Conservation (phyloP, 1,140 invertebrate species). For the Luehdorfia chinensis region DNA sequence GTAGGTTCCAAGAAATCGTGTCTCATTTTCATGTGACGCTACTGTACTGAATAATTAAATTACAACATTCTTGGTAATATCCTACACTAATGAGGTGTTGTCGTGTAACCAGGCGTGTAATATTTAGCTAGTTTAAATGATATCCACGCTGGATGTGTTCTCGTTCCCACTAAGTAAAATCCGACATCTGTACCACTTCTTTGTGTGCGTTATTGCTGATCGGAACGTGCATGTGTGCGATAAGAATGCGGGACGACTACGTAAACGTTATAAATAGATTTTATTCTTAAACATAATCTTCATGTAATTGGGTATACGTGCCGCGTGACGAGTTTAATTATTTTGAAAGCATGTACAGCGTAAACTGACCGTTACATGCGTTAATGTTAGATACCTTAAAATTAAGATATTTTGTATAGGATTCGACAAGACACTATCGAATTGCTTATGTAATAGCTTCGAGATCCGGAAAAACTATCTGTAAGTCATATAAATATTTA, state of each 20-base stretch:
- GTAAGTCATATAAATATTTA: too few relatives aligned
- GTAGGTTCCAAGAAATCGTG: too few relatives aligned
- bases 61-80: conserved; percentile 11
- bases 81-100: conserved; percentile 12
- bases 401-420: too few relatives aligned
- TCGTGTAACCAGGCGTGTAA: conserved; percentile 1
- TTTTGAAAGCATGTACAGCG: not conserved
- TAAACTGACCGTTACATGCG: conserved; percentile 11
- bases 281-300: conserved; percentile 18
- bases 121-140: conserved; percentile 5
- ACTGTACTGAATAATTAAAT: too few relatives aligned
- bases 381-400: too few relatives aligned
- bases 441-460: too few relatives aligned
- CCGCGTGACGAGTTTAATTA: conserved; percentile 10
- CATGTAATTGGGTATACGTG: conserved; percentile 14
- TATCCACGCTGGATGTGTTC: not conserved
- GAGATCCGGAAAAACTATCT: too few relatives aligned
- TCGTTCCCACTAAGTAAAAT: conserved; percentile 3
- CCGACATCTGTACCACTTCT: conserved; percentile 12
- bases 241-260: conserved; percentile 14
- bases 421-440: too few relatives aligned
- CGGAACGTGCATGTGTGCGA: conserved; percentile 6
- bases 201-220: conserved; percentile 4
- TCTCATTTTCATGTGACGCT: too few relatives aligned
- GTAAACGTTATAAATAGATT: conserved; percentile 18